These are phyloP conservation scores for Brachionus rotundiformis DNA, from an alignment of 1,140 invertebrate genomes.

Conservation along the genomic window DNA sequence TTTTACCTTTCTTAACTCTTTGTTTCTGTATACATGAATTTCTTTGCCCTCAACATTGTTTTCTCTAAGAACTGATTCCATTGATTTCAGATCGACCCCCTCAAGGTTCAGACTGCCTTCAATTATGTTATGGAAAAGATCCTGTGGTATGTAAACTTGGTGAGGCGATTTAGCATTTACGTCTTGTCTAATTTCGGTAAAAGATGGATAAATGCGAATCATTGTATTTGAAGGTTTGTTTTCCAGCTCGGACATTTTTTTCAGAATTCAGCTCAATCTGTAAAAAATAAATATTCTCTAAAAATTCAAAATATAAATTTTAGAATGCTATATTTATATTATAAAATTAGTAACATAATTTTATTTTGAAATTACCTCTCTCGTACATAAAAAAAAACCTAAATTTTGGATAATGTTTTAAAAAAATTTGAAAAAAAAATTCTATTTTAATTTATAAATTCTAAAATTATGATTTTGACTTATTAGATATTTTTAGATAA, in stretches of 20 bases:
- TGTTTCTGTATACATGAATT: background rate
- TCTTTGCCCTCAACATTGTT: slow-evolving; percentile 27
- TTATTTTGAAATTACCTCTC: background rate
- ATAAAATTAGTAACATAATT: background rate
- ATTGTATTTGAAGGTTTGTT: background rate
- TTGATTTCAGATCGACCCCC: background rate
- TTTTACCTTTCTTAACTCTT: slow-evolving; percentile 12
- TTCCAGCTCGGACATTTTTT: background rate
- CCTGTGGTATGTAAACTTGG: slow-evolving; percentile 39
- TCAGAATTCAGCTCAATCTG: background rate
- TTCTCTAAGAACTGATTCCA: background rate
- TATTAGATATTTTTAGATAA: too few relatives aligned
- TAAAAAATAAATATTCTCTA: background rate
- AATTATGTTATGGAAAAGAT: slow-evolving; percentile 18
- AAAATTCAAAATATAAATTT: background rate
- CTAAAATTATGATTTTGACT: background rate
- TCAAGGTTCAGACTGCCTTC: slow-evolving; percentile 31
- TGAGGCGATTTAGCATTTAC: slow-evolving; percentile 2
- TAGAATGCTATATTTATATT: background rate
- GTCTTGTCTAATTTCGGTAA: slow-evolving; percentile 38
- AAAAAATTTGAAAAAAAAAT: background rate
- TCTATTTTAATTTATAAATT: background rate
- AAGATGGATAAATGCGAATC: slow-evolving; percentile 33
- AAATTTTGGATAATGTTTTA: background rate
- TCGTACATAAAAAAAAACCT: background rate